Percentiles rank a stretch among this genome's conserved stretches.
Evolutionary conservation across 2,888 invertebrate species (phyloP).

Genomic region (Lacanobia wlatinum): DNA sequence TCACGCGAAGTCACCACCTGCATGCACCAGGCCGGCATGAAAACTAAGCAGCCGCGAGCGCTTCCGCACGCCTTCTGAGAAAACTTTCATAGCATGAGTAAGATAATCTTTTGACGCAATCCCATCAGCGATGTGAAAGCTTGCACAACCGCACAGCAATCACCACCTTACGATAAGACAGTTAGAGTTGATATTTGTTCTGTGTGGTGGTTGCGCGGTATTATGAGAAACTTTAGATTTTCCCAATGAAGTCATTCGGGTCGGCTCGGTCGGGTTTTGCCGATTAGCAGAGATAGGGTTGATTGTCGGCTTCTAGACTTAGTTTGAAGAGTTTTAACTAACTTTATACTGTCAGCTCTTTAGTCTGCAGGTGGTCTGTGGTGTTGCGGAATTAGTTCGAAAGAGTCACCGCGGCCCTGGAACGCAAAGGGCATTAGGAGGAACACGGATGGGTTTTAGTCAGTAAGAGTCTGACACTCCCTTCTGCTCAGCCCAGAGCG

Average conservation of each 20-base stretch:
- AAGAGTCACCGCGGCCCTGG: no score
- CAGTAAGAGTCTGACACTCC: no score
- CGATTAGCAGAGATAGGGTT: conserved; percentile 43
- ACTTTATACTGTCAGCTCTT: not conserved
- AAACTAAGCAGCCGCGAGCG: conserved; percentile 38
- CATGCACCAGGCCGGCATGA: conserved; percentile 29
- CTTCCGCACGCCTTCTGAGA: conserved; percentile 62
- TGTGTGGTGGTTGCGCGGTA: conserved; percentile 17
- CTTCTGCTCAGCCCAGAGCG: no score
- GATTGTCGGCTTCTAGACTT: conserved; percentile 3
- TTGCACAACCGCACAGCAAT: conserved; percentile 38
- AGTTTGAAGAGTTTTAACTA: not conserved
- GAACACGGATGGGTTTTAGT: no score
- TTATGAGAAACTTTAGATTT: conserved; percentile 62
- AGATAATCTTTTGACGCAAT: conserved; percentile 68
- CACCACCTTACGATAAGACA: conserved; percentile 24
- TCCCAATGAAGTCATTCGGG: conserved; percentile 66
- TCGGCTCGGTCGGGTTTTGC: conserved; percentile 41
- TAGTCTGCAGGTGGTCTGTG: not conserved
- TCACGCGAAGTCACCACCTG: conserved; percentile 9
- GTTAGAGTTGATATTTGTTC: conserved; percentile 30
- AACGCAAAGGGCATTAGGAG: no score
- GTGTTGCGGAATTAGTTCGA: no score
- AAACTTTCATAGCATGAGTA: conserved; percentile 68
- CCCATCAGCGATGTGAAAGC: conserved; percentile 67